A percentile compares a stretch with the other conserved stretches of the same genome.
phyloP scores from a whole-genome alignment of 2,113 vertebrate genomes.

The Oryzias javanicus region DNA sequence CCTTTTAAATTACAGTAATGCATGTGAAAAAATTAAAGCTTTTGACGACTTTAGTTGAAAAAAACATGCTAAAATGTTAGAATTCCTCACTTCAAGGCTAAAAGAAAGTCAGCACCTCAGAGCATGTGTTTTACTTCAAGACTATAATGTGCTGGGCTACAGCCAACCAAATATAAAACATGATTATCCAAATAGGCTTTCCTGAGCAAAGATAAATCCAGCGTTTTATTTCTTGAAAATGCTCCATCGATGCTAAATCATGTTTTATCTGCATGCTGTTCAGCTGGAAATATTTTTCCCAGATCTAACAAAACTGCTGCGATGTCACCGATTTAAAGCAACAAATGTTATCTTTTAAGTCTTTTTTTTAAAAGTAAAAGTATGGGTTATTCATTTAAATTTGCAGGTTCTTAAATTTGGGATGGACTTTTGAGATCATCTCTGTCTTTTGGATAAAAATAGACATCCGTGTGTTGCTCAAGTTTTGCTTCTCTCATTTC shows the following conservation, averaged over 20 bases:
- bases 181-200: constrained; percentile 22
- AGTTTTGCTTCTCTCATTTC: constrained; percentile 5
- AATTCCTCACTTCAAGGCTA: background rate
- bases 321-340: background rate
- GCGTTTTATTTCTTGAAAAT: constrained; percentile 14
- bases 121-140: constrained; percentile 39
- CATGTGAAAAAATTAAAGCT: background rate
- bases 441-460: background rate
- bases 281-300: constrained; percentile 9
- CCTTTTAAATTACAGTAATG: too few relatives aligned
- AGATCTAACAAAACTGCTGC: background rate
- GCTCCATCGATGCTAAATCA: constrained; percentile 17
- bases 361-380: background rate
- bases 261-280: constrained; percentile 18
- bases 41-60: background rate
- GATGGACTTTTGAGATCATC: background rate
- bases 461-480: constrained; percentile 3
- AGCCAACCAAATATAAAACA: constrained; percentile 23
- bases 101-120: constrained; percentile 8
- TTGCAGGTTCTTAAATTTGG: background rate
- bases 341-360: background rate
- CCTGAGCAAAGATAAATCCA: constrained; percentile 16
- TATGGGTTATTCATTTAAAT: background rate
- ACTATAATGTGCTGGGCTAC: constrained; percentile 2
- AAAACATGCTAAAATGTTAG: background rate